These are phyloP conservation scores for Psittacara wagleri DNA, from an alignment of 2,113 vertebrate genomes.

Conservation along the genomic window DNA sequence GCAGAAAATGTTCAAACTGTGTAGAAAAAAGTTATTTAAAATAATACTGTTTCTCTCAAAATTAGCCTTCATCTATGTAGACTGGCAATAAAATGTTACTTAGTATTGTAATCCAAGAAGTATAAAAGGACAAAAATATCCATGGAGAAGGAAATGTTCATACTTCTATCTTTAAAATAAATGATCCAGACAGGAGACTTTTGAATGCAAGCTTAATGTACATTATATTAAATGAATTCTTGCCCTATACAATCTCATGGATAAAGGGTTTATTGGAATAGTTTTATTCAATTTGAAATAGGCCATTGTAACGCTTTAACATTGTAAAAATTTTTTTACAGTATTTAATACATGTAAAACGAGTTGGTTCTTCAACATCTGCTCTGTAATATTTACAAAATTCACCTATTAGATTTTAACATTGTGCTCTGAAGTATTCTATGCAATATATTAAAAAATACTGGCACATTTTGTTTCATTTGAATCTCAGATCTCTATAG, in stretches of 20 bases:
- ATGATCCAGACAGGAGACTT: not conserved
- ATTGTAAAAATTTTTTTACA: not conserved
- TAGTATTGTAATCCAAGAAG: not conserved
- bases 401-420: conserved; percentile 16
- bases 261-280: conserved; percentile 37
- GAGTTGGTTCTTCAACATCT: not conserved
- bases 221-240: not conserved
- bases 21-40: not conserved
- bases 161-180: not conserved
- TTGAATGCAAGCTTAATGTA: not conserved
- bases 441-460: not conserved
- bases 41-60: not conserved
- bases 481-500: not conserved
- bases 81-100: not conserved
- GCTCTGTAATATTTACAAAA: conserved; percentile 47
- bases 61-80: not conserved
- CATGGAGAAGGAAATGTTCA: not conserved
- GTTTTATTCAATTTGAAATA: conserved; percentile 20
- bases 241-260: not conserved
- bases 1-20: not conserved
- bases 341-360: not conserved
- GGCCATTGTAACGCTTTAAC: not conserved
- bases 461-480: not conserved
- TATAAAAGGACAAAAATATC: not conserved
- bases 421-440: not conserved